Conservation (phyloP, 1,140 invertebrate genomes). For the Choristoneura fumiferana region DNA sequence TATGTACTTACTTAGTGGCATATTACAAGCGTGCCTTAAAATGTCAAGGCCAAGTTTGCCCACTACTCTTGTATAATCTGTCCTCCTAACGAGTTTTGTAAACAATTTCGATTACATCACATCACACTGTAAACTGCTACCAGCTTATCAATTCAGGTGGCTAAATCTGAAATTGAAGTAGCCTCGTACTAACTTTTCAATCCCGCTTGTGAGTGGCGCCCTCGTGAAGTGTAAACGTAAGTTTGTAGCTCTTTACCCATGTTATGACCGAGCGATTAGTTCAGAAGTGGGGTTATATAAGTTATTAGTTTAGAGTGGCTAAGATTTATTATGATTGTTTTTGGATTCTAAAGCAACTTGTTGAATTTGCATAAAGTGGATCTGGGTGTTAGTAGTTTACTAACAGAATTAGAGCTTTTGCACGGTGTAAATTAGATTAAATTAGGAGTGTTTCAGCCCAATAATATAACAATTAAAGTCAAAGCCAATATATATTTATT, state of each 20-base stretch:
- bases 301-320: slow-evolving; percentile 7
- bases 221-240: neutral
- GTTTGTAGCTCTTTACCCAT: neutral
- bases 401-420: no score
- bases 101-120: slow-evolving; percentile 18
- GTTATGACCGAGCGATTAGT: slow-evolving; percentile 14
- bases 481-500: no score
- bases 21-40: no score
- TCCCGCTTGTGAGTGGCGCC: neutral
- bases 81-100: slow-evolving; percentile 10
- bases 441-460: no score
- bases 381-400: no score
- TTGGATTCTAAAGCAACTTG: no score
- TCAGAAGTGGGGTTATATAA: neutral
- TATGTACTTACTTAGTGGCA: no score
- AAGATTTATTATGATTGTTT: slow-evolving; percentile 8
- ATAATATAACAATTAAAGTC: no score
- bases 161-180: neutral
- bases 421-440: no score
- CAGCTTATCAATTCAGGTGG: neutral
- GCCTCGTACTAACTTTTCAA: neutral
- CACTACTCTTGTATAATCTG: slow-evolving; percentile 4
- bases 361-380: no score
- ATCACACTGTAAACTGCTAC: slow-evolving; percentile 1
- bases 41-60: slow-evolving; percentile 1